Base-by-base conservation (phyloP, 1,140 invertebrate genomes). In the Grapholita molesta region DNA sequence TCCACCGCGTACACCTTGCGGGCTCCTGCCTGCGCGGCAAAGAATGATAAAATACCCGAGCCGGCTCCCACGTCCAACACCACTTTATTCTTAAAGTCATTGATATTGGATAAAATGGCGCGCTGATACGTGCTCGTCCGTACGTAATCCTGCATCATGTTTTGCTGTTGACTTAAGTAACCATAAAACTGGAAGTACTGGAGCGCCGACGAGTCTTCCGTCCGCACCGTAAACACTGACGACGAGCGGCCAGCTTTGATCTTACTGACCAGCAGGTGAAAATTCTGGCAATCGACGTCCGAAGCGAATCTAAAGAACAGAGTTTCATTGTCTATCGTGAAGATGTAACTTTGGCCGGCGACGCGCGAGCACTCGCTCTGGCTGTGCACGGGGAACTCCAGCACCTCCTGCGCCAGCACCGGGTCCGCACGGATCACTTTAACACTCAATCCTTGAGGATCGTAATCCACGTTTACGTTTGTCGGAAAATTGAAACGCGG, bases 101-200 rank as follows among this genome's bases (percentile, higher is more conserved):
- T 94, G 25, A 97, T 92, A 92, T 99, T 99, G 52, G 96, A 95
- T 15, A 99, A 92, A 90, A 99, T 99, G 57, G 99, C 98, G 80
- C 97, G 94, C 89, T 99, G 99, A 92, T 99, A 99, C 61, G 99
- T 99, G 79, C 98, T 98, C 24, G 99, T 99, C 74, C 99, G 94
- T 57, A 99, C 98, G 88, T 99, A 99, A 92, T 99, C 99, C 93
- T 98, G 97, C 97, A 99, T 98, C 99, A 99, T 99, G 85, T 99
- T 99, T 92, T 99, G 99, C 91, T 99, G 99, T 88, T 99, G 99
- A 57, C 98, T 99, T 67, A 99, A 92, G 92, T 99, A 99, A 67
- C 99, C 98, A 92, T 99, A 99, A 92, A 99, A 99, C 93, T 99
- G 95, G 83, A 98, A 99, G 94, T 99, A 99, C 88, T 99, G 98